Evolutionary conservation across 2,888 invertebrate species (phyloP).

Genomic region (Ceraclea dissimilis): DNA sequence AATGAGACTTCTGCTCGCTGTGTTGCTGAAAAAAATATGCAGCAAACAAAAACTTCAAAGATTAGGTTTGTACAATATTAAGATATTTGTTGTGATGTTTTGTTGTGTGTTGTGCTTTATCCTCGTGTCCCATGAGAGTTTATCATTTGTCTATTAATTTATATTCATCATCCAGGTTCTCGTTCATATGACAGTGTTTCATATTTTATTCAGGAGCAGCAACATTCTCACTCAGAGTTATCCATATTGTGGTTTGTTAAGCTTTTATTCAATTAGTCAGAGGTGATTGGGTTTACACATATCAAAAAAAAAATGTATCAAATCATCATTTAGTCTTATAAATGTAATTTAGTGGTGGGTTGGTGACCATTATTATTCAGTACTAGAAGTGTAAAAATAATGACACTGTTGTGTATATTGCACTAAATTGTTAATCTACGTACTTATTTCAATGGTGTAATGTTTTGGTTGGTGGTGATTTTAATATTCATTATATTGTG

Average conservation of each 20-base stretch:
- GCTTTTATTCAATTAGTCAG: slow-evolving; percentile 13
- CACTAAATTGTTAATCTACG: too few relatives aligned
- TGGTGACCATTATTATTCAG: too few relatives aligned
- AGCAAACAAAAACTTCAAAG: slow-evolving; percentile 69
- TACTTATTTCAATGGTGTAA: too few relatives aligned
- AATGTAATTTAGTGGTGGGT: too few relatives aligned
- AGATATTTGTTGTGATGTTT: background rate
- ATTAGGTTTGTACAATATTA: slow-evolving; percentile 59
- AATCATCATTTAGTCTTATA: too few relatives aligned
- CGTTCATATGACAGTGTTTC: background rate
- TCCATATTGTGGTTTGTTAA: slow-evolving; percentile 15
- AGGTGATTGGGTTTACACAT: slow-evolving; percentile 8
- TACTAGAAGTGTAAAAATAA: too few relatives aligned
- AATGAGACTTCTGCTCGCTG: slow-evolving; percentile 72
- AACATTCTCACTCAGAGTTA: slow-evolving; percentile 5
- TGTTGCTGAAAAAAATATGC: slow-evolving; percentile 75
- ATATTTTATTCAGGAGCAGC: too few relatives aligned
- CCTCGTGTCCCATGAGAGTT: slow-evolving; percentile 15
- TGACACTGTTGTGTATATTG: too few relatives aligned
- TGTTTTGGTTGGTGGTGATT: too few relatives aligned
- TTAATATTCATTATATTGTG: too few relatives aligned
- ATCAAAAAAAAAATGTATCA: too few relatives aligned
- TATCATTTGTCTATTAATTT: slow-evolving; percentile 20
- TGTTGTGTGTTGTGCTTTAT: slow-evolving; percentile 20
- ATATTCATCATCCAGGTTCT: slow-evolving; percentile 20